Percentiles rank a stretch among this genome's conserved stretches.
Conservation (phyloP, 2,113 vertebrate genomes). For the Tachycineta bicolor region DNA sequence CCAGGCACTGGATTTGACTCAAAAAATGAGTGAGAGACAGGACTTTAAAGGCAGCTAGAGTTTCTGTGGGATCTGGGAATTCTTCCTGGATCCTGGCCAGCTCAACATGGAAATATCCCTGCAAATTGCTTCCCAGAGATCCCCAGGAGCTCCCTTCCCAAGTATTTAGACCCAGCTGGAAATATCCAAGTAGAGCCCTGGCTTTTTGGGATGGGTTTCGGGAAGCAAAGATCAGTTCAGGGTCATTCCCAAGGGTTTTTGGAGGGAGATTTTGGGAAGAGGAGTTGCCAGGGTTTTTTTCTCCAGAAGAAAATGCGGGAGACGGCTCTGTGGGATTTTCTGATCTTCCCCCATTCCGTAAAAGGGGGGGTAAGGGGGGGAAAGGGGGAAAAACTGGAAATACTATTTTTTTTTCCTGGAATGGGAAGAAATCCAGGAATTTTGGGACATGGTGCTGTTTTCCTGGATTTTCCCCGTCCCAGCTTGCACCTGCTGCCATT, state of each 20-base stretch:
- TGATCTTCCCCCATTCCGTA: neutral
- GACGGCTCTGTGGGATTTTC: accelerated
- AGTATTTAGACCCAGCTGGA: neutral
- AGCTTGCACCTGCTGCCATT: neutral
- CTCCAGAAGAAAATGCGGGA: accelerated
- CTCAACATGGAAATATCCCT: neutral
- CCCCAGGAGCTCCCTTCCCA: neutral
- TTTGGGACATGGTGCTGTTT: neutral
- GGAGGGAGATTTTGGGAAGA: neutral
- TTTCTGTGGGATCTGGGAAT: neutral
- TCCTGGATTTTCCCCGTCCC: neutral
- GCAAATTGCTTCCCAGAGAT: neutral
- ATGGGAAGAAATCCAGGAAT: neutral
- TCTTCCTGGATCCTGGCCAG: neutral
- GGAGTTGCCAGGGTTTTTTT: neutral
- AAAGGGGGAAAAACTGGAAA: neutral
- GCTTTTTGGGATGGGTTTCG: neutral
- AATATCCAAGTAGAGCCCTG: accelerated
- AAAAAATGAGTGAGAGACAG: neutral
- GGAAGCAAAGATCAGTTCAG: neutral
- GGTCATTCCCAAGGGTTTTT: neutral
- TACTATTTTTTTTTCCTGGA: neutral
- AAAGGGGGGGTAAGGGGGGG: accelerated
- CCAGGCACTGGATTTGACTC: neutral
- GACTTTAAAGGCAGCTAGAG: neutral